Evolutionary conservation across 2,113 vertebrate genomes (phyloP).

Genomic region (Passerina amoena): DNA sequence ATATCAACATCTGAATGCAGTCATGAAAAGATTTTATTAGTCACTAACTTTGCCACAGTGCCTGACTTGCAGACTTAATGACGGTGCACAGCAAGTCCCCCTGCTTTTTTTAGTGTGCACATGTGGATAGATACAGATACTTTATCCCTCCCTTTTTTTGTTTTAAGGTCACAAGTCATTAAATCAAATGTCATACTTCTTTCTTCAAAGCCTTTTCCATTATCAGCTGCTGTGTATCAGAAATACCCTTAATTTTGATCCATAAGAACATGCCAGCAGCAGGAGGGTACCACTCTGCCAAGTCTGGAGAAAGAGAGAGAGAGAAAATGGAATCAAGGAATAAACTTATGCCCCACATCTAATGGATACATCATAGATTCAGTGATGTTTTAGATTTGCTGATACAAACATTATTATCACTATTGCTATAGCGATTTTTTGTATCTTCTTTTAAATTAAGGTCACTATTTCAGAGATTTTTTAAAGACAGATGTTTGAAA

Average conservation of each 20-base stretch:
- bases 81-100: not conserved
- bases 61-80: not conserved
- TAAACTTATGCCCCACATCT: not conserved
- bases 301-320: slow-evolving; percentile 64
- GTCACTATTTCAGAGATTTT: not conserved
- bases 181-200: slow-evolving; percentile 75
- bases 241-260: slow-evolving; percentile 89
- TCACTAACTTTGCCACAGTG: not conserved
- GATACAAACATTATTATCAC: not conserved
- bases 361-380: not conserved
- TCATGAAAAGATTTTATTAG: not conserved
- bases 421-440: not conserved
- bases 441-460: not conserved
- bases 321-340: not conserved
- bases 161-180: not conserved
- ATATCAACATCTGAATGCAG: not conserved
- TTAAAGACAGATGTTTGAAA: not conserved
- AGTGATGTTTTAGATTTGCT: not conserved
- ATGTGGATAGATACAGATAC: not conserved
- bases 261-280: slow-evolving; percentile 94
- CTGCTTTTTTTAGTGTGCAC: not conserved
- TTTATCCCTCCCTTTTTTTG: not conserved
- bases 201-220: slow-evolving; percentile 90
- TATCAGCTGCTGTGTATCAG: slow-evolving; percentile 85
- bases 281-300: slow-evolving; percentile 91